Base-by-base conservation (phyloP, 92 coral and sea anemone genomes). In the Muricea muricata region DNA sequence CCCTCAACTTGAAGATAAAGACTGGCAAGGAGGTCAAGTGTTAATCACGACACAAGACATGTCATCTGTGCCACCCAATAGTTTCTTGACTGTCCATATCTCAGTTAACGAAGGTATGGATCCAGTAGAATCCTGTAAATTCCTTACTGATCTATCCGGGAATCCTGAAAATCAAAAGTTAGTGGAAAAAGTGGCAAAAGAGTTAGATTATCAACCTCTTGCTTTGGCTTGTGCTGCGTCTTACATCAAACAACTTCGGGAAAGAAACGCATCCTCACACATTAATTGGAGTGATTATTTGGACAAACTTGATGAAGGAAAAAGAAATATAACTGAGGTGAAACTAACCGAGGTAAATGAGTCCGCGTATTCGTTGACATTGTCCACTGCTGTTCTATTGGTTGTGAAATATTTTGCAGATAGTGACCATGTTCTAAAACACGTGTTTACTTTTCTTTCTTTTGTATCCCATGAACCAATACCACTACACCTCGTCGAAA, bases 11-110 rank as follows among this genome's bases (percentile, higher is more conserved):
- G 74, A 76, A 35, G 65, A 42, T 20, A 52, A 58, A 46, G 24
- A 23, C 9, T 87, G 86, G 90, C 35, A 9, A 24, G 39, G 61
- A 33, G 90, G 90, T 8, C 90, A 87, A 35, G 63, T 87, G 58
- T 40, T 87, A 29, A 39, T 87, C 35, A 87, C 90, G 15, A 87
- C 90, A 26, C 86, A 87, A 30, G 87, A 87, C 75, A 87, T 65
- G 24, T 67, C 34, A 52, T 86, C 86, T 57, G 70, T 86, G 29
- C 82, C 86, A 50, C 15, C 31, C 29, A 47, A 46, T 20, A 73
- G 48, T 46, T 67, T 70, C 25, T 30, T 50, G 14, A 71, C 74
- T 30, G 57, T 56, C 50, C 90, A 81, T 65, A 26, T 72, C 0
- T 81, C 86, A n/a, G 72, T 87, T 25, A 87, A 82, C 24, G 9